phyloP scores from a whole-genome alignment of 2,113 vertebrate genomes.

The Cranoglanis bouderius region DNA sequence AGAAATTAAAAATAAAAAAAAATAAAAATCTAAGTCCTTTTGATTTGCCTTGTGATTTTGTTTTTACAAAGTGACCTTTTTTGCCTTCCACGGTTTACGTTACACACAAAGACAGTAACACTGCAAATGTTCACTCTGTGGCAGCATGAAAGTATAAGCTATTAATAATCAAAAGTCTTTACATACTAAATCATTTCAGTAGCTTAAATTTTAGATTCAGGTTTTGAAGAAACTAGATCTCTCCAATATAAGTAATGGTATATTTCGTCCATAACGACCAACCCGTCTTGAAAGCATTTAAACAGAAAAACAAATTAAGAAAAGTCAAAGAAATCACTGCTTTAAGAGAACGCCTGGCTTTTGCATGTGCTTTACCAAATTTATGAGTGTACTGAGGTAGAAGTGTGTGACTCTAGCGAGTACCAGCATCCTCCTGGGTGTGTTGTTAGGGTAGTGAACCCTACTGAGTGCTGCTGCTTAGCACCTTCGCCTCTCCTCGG shows the following conservation, averaged over 20 bases:
- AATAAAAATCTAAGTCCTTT: neutral
- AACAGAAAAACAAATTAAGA: neutral
- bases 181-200: neutral
- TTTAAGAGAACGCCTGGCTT: neutral
- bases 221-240: neutral
- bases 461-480: conserved; percentile 71
- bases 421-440: conserved; percentile 58
- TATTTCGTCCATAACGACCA: neutral
- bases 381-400: conserved; percentile 30
- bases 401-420: conserved; percentile 47
- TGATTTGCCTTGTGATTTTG: too few species aligned
- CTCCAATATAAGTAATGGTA: neutral
- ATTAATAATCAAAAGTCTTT: neutral
- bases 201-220: neutral
- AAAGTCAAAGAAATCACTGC: neutral
- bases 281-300: neutral
- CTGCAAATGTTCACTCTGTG: neutral
- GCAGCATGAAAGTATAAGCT: neutral
- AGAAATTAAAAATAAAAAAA: too few species aligned
- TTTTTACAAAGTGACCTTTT: too few species aligned
- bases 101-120: neutral
- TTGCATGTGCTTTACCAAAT: neutral
- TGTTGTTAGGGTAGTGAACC: conserved; percentile 61
- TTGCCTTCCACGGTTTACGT: neutral
- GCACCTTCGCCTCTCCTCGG: conserved; percentile 60